Evolutionary conservation across 1,140 invertebrate genomes (phyloP).

Genomic region (Ceratina australensis): DNA sequence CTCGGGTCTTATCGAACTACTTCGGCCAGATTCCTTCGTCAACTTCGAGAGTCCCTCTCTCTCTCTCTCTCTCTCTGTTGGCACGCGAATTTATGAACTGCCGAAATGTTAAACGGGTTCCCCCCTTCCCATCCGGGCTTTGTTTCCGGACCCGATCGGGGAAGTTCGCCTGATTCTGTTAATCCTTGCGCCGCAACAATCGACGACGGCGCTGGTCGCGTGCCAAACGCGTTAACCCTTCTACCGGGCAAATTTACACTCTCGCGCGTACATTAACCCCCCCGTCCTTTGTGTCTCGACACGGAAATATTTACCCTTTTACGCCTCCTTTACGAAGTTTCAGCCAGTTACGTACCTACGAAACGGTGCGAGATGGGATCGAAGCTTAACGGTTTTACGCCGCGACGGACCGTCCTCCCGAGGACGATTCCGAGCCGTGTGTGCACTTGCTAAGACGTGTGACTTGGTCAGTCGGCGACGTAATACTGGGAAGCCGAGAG

Average conservation of each 20-base stretch:
- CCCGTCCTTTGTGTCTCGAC: no score
- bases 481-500: slow-evolving; percentile 61
- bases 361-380: background rate
- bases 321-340: background rate
- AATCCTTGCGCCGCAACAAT: no score
- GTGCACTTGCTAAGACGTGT: slow-evolving; percentile 38
- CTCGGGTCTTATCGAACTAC: slow-evolving; percentile 1
- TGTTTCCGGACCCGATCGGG: slow-evolving; percentile 1
- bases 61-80: background rate
- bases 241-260: no score
- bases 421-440: slow-evolving; percentile 6
- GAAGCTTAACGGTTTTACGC: background rate
- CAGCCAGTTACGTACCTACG: background rate
- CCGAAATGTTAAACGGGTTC: background rate
- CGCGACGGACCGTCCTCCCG: background rate
- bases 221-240: no score
- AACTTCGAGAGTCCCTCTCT: background rate
- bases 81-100: slow-evolving; percentile 16
- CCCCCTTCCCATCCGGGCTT: no score
- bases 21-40: no score
- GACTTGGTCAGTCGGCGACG: slow-evolving; percentile 60
- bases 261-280: no score
- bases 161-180: slow-evolving; percentile 5
- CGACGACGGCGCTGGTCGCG: no score
- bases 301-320: no score